Conservation (phyloP, 2,797 vertebrate genomes). For the Pyrocephalus nanus region DNA sequence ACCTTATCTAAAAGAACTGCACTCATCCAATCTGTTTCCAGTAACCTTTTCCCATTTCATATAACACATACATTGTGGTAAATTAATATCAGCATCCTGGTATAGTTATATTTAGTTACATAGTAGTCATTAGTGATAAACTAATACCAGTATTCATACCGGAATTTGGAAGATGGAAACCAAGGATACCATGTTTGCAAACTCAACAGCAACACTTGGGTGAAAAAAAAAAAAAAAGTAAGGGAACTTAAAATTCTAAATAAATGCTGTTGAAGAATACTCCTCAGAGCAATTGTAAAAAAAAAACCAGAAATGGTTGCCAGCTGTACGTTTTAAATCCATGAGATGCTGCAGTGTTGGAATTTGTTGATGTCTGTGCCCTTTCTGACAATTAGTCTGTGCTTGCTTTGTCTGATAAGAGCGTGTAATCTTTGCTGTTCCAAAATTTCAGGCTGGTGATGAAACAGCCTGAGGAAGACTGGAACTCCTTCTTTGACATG, state of each 20-base stretch:
- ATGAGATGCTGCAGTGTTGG: not conserved
- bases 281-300: not conserved
- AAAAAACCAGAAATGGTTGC: not conserved
- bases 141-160: not conserved
- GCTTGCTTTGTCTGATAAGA: not conserved
- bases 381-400: not conserved
- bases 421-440: not conserved
- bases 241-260: not conserved
- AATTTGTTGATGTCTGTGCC: not conserved
- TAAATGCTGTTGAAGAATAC: not conserved
- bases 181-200: not conserved
- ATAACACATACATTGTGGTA: not conserved
- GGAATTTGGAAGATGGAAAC: not conserved
- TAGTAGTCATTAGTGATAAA: not conserved
- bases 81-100: not conserved
- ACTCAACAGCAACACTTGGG: not conserved
- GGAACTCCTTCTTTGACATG: not conserved
- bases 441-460: not conserved
- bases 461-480: not conserved
- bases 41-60: not conserved
- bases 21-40: not conserved
- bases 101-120: not conserved
- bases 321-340: not conserved
- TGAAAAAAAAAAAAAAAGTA: not conserved
- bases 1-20: not conserved